Base-by-base conservation (phyloP, 2,888 invertebrate species). In the Hydroisotoma schaefferi region DNA sequence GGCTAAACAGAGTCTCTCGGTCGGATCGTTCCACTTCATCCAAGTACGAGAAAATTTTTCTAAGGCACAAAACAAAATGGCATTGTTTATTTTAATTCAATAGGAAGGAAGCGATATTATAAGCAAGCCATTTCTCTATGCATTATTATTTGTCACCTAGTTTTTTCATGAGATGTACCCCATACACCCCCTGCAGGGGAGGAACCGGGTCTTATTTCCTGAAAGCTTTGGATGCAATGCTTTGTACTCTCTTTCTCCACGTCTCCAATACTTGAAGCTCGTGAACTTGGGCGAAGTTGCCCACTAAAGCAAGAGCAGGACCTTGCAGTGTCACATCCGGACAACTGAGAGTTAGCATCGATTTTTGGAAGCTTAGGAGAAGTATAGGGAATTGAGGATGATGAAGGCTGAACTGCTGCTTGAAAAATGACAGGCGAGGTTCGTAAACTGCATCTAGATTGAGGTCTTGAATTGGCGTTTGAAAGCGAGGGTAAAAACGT, bases 31-130 rank as follows among this genome's bases (percentile, higher is more conserved):
- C 85, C 0, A 85, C 83, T 75, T 85, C 83, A 73, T 86, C 85
- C 64, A 86, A 74, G 75, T 83, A 85, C 55, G 83, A 81, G 53
- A 85, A 80, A 70, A 86, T 82, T 74, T 84, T 84, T 49, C 70
- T 70, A 37, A 25, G 61, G 47, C 10, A 25, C 12, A 57, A 25
- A 44, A n/a, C n/a, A n/a, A n/a, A n/a, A n/a, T n/a, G n/a, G n/a
- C n/a, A n/a, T n/a, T n/a, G n/a, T n/a, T n/a, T n/a, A n/a, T n/a
- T n/a, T n/a, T n/a, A n/a, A n/a, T n/a, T n/a, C n/a, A n/a, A n/a
- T n/a, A n/a, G n/a, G n/a, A n/a, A n/a, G n/a, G n/a, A n/a, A n/a
- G n/a, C n/a, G n/a, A n/a, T n/a, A n/a, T n/a, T n/a, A n/a, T n/a
- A n/a, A n/a, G n/a, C n/a, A n/a, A n/a, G n/a, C n/a, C n/a, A n/a